Base-by-base conservation (phyloP, 30 jellyfish, hydroid and myxozoan species). In the Calvadosia cruxmelitensis region DNA sequence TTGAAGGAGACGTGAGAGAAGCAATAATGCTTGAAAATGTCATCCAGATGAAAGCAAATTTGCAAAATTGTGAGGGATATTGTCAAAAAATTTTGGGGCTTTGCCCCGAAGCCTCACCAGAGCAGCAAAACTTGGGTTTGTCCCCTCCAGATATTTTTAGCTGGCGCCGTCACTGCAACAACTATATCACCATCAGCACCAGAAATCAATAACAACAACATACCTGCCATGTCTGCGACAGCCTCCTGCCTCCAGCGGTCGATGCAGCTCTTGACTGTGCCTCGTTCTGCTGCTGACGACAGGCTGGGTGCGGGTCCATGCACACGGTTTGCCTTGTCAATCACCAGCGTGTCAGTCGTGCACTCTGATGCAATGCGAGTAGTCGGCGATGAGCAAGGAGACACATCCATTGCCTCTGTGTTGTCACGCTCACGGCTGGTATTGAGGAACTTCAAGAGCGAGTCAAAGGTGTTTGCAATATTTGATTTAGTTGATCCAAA, bases 231-330 rank as follows among this genome's bases (percentile, higher is more conserved):
- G 48, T 78, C 92, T 29, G 28, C 63, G 63, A 36, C 78, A 3
- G 76, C 83, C 48, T 78, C 92, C 1, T 29, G 64, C 34, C 77
- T 52, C 83, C 82, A 78, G 27, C 83, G 65, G 32, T 61, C 68
- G 50, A 78, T 49, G 49, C 82, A 78, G 26, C 63, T 74, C 13
- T 49, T 61, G 66, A 78, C 42, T 66, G 62, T 29, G 34, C 62
- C 64, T 25, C 82, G 72, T 42, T 78, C 92, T 52, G 50, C 83
- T 26, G 65, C 42, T 5, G 82, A 48, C 82, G 68, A 64, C 31
- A 31, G 61, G 29, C 62, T 78, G 26, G 92, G 92, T 26, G 78
- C 34, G 26, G 92, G 92, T 15, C 92, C 92, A 5, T 78, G 68
- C 24, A 78, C 51, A 34, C 66, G 2, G 30, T 78, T 79, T 2